These are phyloP conservation scores for Nymphicus hollandicus DNA, from an alignment of 2,113 vertebrate genomes.

Conservation along the genomic window DNA sequence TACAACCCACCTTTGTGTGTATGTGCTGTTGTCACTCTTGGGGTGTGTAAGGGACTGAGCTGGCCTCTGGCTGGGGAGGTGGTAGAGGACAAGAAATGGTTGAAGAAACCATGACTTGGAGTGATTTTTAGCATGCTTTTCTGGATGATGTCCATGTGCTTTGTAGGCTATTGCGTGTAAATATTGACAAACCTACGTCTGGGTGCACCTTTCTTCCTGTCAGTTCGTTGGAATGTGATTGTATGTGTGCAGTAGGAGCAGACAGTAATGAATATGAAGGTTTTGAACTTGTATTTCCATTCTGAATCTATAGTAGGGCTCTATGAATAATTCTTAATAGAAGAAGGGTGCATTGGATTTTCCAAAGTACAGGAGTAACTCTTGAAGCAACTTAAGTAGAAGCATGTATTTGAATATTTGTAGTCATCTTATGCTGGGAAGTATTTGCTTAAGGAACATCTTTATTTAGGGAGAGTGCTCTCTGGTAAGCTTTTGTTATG, in stretches of 20 bases:
- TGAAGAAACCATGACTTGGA: background rate
- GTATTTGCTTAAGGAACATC: background rate
- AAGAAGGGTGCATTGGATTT: background rate
- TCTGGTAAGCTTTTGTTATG: background rate
- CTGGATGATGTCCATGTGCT: background rate
- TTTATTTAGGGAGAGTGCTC: background rate
- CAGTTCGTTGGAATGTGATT: background rate
- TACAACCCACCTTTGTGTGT: background rate
- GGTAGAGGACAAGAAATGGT: background rate
- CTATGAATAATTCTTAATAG: background rate
- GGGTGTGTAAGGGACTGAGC: background rate
- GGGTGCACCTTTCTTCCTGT: slow-evolving; percentile 2
- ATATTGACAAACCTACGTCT: background rate
- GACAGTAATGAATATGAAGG: background rate
- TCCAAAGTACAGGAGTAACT: background rate
- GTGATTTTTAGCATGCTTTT: slow-evolving; percentile 6
- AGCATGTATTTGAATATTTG: background rate
- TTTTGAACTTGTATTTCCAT: background rate
- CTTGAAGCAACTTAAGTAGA: background rate
- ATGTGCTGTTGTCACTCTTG: background rate
- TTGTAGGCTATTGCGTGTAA: slow-evolving; percentile 11
- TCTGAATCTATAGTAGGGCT: background rate
- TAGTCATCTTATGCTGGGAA: background rate
- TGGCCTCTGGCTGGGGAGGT: background rate
- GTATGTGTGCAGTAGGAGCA: background rate